Evolutionary conservation across 2,797 vertebrate genomes (phyloP).

Genomic region (Gouania willdenowi): DNA sequence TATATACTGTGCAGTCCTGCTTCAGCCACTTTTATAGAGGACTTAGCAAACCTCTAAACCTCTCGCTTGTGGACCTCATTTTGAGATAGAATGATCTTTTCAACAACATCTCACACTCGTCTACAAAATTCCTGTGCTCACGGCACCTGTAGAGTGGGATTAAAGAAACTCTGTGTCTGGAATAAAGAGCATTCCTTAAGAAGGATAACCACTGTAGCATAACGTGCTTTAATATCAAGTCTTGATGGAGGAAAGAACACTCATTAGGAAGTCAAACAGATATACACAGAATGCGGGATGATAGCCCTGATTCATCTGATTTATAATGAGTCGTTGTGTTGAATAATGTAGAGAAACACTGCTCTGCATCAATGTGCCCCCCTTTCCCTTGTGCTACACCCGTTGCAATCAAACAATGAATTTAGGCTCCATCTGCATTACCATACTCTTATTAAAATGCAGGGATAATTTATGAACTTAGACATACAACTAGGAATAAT

Average conservation of each 20-base stretch:
- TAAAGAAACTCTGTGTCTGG: conserved; percentile 1
- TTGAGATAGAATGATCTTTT: too few relatives aligned
- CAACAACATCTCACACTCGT: background rate
- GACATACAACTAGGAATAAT: conserved; percentile 54
- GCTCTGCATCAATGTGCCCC: conserved; percentile 22
- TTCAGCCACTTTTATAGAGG: too few relatives aligned
- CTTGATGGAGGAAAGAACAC: conserved; percentile 29
- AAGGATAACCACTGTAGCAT: conserved; percentile 28
- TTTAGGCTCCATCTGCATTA: conserved; percentile 36
- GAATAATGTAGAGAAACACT: conserved; percentile 54
- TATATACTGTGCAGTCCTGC: background rate
- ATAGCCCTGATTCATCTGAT: conserved; percentile 39
- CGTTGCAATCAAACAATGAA: conserved; percentile 41
- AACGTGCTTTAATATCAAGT: conserved; percentile 19
- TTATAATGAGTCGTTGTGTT: conserved; percentile 56
- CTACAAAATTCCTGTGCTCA: too few relatives aligned
- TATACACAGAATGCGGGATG: conserved; percentile 46
- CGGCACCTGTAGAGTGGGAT: conserved; percentile 4
- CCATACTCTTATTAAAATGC: conserved; percentile 44
- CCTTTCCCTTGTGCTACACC: conserved; percentile 14
- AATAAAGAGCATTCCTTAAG: conserved; percentile 10
- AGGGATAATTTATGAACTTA: conserved; percentile 44
- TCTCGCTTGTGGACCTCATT: too few relatives aligned
- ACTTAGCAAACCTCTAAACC: too few relatives aligned
- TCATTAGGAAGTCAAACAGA: conserved; percentile 44